Base-by-base conservation (phyloP, 2,888 invertebrate genomes). In the Idaea biselata region DNA sequence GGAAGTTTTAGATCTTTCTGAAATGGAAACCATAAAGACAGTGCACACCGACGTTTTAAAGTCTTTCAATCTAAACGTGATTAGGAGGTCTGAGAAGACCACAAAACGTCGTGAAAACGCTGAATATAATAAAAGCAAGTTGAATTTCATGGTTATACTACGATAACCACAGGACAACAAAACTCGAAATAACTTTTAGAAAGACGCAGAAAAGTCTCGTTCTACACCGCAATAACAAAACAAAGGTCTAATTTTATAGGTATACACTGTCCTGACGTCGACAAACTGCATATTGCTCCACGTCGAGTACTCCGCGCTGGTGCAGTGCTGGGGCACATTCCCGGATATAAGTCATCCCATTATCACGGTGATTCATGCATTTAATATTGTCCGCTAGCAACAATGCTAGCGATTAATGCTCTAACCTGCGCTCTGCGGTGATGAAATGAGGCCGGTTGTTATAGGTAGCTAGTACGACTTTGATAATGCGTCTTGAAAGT, bases 271-370 rank as follows among this genome's bases (percentile, higher is more conserved):
- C 25, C 66, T 88, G 81, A 93, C 93, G 66, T 80, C 87, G 66
- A 93, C 93, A 69, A 93, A 93, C 79, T 93, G 93, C 79, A 85
- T 91, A 75, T 79, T 93, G 67, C 82, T 93, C 59, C 87, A 88
- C 68, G 79, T 93, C 70, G 89, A 93, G 73, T 93, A 89, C 78
- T 84, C 84, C 62, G 80, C 86, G 8, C 77, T 91, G 70, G 85
- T 91, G 73, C 91, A 91, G 74, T 87, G 89, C 70, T 89, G 91
- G 87, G 88, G 91, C 77, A 86, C 88, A 67, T 93, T 93, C 78
- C 93, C 93, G 17, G 87, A 89, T 73, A 85, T 91, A 76, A 86
- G 83, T 77, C 82, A 88, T 73, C 85, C 87, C 64, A 86, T 90
- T 81, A 82, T 79, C 63, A 79, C 69, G 84, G 87, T 83, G 81